These are phyloP conservation scores for Agonopterix heracliana DNA, from an alignment of 2,888 invertebrate genomes.

Conservation along the genomic window DNA sequence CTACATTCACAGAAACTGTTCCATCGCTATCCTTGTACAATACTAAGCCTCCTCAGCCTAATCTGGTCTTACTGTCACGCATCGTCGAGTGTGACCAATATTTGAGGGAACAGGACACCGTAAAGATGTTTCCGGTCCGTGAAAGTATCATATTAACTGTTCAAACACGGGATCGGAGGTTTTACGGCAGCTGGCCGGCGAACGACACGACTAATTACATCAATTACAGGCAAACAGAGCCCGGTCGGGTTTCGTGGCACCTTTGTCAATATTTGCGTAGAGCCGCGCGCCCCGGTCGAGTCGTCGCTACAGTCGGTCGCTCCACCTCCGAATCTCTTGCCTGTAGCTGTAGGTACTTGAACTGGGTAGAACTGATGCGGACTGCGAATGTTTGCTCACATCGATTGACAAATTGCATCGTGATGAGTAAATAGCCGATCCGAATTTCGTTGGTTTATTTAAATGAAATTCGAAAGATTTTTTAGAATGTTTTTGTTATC, in stretches of 20 bases:
- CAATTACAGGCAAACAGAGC: conserved; percentile 70
- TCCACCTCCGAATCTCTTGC: conserved; percentile 8
- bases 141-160: conserved; percentile 71
- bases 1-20: too few species aligned
- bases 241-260: conserved; percentile 66
- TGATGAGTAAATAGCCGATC: background rate
- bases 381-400: background rate
- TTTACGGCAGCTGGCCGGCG: conserved; percentile 56
- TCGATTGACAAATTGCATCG: background rate
- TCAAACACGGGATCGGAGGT: conserved; percentile 54
- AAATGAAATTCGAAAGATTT: too few species aligned
- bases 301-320: conserved; percentile 6
- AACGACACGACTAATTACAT: conserved; percentile 75
- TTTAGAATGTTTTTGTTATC: too few species aligned
- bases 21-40: too few species aligned
- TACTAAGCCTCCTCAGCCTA: background rate
- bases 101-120: conserved; percentile 66
- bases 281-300: conserved; percentile 22
- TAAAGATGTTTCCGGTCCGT: conserved; percentile 68
- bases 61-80: conserved; percentile 47
- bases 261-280: conserved; percentile 70
- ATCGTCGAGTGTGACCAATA: conserved; percentile 66
- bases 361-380: background rate
- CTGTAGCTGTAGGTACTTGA: background rate
- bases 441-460: too few species aligned